Evolutionary conservation across 1,140 invertebrate species (phyloP).

Genomic region (Dinothrombium tinctorium): DNA sequence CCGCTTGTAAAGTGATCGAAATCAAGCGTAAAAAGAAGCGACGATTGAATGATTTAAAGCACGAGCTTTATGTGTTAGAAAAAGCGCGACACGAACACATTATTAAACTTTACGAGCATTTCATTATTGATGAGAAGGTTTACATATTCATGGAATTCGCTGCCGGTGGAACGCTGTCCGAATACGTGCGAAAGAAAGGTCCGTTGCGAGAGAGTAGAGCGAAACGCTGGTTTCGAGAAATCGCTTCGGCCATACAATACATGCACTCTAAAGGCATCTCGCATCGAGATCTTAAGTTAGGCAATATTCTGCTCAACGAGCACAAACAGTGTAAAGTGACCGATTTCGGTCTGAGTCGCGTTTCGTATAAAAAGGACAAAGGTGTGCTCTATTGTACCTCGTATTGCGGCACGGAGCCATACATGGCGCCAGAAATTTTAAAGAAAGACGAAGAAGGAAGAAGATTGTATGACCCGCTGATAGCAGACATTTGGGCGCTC

Average conservation of each 20-base stretch:
- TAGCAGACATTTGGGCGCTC: slow-evolving; percentile 17
- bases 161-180: slow-evolving; percentile 5
- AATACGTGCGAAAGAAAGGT: slow-evolving; percentile 5
- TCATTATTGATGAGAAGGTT: slow-evolving; percentile 11
- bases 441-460: slow-evolving; percentile 4
- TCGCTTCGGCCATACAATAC: slow-evolving; percentile 5
- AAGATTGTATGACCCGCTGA: slow-evolving; percentile 16
- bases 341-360: slow-evolving; percentile 13
- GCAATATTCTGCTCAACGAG: slow-evolving; percentile 32
- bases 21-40: background rate
- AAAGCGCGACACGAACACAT: slow-evolving; percentile 9
- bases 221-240: slow-evolving; percentile 6
- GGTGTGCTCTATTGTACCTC: slow-evolving; percentile 10
- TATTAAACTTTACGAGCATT: slow-evolving; percentile 11
- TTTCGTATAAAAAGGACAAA: slow-evolving; percentile 1
- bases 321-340: slow-evolving; percentile 8
- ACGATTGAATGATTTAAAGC: slow-evolving; percentile 1
- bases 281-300: slow-evolving; percentile 40
- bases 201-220: slow-evolving; percentile 2
- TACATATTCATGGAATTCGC: slow-evolving; percentile 13
- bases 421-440: slow-evolving; percentile 19
- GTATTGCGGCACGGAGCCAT: slow-evolving; percentile 16
- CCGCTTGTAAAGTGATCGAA: slow-evolving; percentile 11
- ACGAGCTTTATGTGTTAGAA: slow-evolving; percentile 11
- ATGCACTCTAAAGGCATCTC: slow-evolving; percentile 34